phyloP scores from a whole-genome alignment of 2,888 invertebrate genomes.

The Vanessa cardui region DNA sequence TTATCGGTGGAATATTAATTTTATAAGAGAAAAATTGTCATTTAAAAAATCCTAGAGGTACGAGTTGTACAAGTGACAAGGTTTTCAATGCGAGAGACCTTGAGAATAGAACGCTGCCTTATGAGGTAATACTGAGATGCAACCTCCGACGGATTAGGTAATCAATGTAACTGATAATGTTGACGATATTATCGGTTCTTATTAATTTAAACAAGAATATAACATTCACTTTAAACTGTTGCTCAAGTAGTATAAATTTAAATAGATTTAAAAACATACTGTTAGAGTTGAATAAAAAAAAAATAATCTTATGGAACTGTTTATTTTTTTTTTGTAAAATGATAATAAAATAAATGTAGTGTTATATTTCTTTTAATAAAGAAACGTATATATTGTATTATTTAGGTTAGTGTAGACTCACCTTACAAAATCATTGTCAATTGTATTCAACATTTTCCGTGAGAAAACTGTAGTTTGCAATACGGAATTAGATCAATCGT shows the following conservation, averaged over 20 bases:
- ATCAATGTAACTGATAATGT: constrained; percentile 45
- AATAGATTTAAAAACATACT: too few species aligned
- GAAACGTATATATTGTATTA: background rate
- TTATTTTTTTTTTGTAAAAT: too few species aligned
- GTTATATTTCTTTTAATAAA: too few species aligned
- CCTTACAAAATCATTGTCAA: constrained; percentile 27
- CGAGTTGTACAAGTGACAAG: constrained; percentile 21
- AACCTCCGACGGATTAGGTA: constrained; percentile 53
- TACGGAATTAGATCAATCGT: constrained; percentile 57
- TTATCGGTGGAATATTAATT: too few species aligned
- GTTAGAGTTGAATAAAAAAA: too few species aligned
- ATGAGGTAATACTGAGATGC: constrained; percentile 57
- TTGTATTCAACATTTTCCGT: constrained; percentile 28
- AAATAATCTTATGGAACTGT: too few species aligned
- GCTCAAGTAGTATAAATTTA: background rate
- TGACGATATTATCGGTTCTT: background rate
- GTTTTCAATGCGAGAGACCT: constrained; percentile 34
- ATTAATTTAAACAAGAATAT: background rate
- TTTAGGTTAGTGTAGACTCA: constrained; percentile 12
- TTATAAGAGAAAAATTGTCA: background rate
- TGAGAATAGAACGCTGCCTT: constrained; percentile 40
- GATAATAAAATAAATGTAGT: too few species aligned
- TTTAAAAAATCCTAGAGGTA: background rate
- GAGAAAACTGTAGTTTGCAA: constrained; percentile 39
- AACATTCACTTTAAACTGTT: background rate